These are phyloP conservation scores for Graphium colonna DNA, from an alignment of 2,888 invertebrate genomes.

Conservation along the genomic window DNA sequence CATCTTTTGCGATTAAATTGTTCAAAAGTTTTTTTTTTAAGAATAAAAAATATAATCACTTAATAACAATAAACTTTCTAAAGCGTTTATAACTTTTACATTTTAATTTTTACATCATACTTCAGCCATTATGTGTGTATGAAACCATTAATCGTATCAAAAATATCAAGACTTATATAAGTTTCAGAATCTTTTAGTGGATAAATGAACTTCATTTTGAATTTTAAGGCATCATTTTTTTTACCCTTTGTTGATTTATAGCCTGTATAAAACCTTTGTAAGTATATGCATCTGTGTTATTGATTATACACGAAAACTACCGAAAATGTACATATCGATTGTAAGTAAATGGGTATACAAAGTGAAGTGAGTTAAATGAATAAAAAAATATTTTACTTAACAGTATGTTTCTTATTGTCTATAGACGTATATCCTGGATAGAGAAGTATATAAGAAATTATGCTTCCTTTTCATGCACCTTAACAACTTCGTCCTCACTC, in stretches of 20 bases:
- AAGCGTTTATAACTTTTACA: too few species aligned
- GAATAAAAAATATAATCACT: too few species aligned
- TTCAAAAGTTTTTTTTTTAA: too few species aligned
- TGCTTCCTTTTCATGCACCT: constrained; percentile 10
- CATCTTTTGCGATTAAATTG: too few species aligned
- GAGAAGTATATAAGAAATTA: neutral
- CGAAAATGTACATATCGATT: constrained; percentile 6
- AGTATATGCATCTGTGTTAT: neutral
- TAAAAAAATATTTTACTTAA: constrained; percentile 12
- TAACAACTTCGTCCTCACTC: constrained; percentile 11
- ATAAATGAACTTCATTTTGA: too few species aligned
- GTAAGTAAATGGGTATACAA: constrained; percentile 11
- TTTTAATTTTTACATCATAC: too few species aligned
- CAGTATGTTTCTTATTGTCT: neutral
- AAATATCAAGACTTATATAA: too few species aligned
- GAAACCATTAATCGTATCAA: too few species aligned
- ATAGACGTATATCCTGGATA: neutral
- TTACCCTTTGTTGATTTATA: neutral
- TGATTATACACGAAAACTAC: neutral
- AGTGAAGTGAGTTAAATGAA: constrained; percentile 2
- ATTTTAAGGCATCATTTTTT: neutral
- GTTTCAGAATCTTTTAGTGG: too few species aligned
- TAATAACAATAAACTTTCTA: too few species aligned
- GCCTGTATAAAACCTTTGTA: too few species aligned
- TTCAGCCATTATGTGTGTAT: too few species aligned